Evolutionary conservation across 1,140 invertebrate genomes (phyloP), one percentile per base, ranked within the genome.

Genomic region (Phortica variegata): DNA sequence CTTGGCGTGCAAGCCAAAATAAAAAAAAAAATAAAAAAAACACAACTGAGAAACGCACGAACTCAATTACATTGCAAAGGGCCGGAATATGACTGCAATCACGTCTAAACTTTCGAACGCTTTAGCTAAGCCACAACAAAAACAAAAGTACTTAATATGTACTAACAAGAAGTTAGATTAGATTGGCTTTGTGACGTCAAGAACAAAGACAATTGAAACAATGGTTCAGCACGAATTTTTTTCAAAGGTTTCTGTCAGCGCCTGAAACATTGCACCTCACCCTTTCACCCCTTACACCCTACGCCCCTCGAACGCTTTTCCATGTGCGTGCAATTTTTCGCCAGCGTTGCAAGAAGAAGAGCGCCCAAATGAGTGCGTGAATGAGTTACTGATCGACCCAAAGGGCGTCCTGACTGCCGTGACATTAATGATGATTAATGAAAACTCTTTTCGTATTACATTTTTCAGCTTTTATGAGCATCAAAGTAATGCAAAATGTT

Each of bases 381-480:
- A 18, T 60, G 50, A 51, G 60, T 60, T 60, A 68, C 63, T 51
- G 32, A 38, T 16, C 15, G 38, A 32, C 48, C 26, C 20, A 37
- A 34, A 26, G 49, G 53, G 29, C 43, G 18, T 15, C 19, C 20
- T n/a, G 3, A 31, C 39, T 38, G 38, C 13, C 23, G 54, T 60
- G 63, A 68, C 63, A 68, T 68, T 68, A 68, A 68, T 68, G 60
- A 65, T 68, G 63, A 68, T 68, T 51, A 63, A 68, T 68, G 63
- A 50, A 58, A 54, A 58, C 21, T 46, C 49, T 55, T 49, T 37
- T 39, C 37, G 42, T 45, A 40, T 49, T 58, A 44, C 39, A 37
- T 39, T 38, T 36, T 21, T 29, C 43, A 45, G 43, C 16, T 19
- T 34, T 37, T 37, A 23, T 19, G 21, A n/a, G 33, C 41, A 29